phyloP scores from a whole-genome alignment of 2,113 vertebrate species.

The Phainopepla nitens region DNA sequence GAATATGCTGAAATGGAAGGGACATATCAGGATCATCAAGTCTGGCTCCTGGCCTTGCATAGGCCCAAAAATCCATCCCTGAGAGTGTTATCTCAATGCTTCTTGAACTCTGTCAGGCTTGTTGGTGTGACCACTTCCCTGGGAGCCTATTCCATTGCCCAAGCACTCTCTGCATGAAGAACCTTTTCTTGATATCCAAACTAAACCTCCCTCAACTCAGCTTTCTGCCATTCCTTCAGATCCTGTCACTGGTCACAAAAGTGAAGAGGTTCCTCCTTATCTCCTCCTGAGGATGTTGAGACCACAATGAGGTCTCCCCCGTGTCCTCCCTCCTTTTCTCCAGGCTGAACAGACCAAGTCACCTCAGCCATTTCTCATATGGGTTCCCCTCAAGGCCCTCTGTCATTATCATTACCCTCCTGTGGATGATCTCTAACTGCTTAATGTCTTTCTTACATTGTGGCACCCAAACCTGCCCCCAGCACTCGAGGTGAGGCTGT shows the following conservation, averaged over 20 bases:
- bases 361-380: background rate
- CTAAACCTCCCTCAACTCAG: background rate
- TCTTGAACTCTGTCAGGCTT: background rate
- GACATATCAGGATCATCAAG: background rate
- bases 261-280: background rate
- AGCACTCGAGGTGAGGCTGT: rapidly evolving
- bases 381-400: background rate
- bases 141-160: background rate
- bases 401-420: background rate
- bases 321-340: background rate
- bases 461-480: background rate
- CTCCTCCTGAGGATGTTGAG: background rate
- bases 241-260: background rate
- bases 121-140: background rate
- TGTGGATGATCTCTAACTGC: background rate
- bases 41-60: background rate
- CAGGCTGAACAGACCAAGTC: background rate
- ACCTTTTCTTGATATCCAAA: background rate
- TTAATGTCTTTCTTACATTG: background rate
- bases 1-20: background rate
- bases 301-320: background rate
- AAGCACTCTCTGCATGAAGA: background rate
- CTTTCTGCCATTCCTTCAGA: background rate
- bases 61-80: background rate
- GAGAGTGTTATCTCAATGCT: rapidly evolving